Percentiles rank a stretch among this genome's conserved stretches.
These are phyloP conservation scores for Parochlus steinenii DNA, from an alignment of 2,888 invertebrate genomes.

Conservation along the genomic window DNA sequence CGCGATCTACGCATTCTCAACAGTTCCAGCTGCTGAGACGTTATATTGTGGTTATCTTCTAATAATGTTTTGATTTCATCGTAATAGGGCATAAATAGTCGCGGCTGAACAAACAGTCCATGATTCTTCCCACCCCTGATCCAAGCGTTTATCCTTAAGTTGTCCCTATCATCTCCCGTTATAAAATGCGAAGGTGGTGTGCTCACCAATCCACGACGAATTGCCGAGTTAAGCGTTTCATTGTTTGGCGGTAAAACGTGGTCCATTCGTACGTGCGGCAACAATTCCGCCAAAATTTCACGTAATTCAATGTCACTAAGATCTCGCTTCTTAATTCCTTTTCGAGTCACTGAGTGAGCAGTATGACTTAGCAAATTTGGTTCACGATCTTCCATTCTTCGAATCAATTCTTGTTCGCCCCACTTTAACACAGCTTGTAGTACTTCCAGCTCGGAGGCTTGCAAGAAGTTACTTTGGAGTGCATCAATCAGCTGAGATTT, in stretches of 20 bases:
- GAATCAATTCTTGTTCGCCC: constrained; percentile 73
- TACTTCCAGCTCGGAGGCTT: constrained; percentile 80
- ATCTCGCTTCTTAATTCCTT: constrained; percentile 67
- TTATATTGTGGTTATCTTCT: constrained; percentile 64
- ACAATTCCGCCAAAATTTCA: constrained; percentile 66
- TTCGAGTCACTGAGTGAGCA: constrained; percentile 76
- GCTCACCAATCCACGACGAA: constrained; percentile 52
- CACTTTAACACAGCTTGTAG: constrained; percentile 73
- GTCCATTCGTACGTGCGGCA: constrained; percentile 74
- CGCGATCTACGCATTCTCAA: constrained; percentile 52
- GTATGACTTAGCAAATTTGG: constrained; percentile 83
- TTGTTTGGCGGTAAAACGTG: constrained; percentile 76
- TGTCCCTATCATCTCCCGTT: constrained; percentile 50
- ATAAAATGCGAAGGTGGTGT: constrained; percentile 75
- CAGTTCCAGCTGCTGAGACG: constrained; percentile 50
- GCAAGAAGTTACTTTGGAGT: constrained; percentile 57
- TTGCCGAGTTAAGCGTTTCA: constrained; percentile 56
- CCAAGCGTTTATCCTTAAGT: constrained; percentile 59
- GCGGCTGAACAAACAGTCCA: constrained; percentile 63
- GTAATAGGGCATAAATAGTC: constrained; percentile 87
- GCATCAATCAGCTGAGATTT: constrained; percentile 58
- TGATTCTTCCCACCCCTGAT: constrained; percentile 53
- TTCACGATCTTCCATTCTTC: constrained; percentile 73
- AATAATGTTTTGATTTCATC: constrained; percentile 81
- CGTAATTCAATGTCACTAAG: constrained; percentile 70